Percentiles rank a stretch among this genome's conserved stretches.
Conservation (phyloP, 2,888 invertebrate genomes). For the Invenusta paracnida region DNA sequence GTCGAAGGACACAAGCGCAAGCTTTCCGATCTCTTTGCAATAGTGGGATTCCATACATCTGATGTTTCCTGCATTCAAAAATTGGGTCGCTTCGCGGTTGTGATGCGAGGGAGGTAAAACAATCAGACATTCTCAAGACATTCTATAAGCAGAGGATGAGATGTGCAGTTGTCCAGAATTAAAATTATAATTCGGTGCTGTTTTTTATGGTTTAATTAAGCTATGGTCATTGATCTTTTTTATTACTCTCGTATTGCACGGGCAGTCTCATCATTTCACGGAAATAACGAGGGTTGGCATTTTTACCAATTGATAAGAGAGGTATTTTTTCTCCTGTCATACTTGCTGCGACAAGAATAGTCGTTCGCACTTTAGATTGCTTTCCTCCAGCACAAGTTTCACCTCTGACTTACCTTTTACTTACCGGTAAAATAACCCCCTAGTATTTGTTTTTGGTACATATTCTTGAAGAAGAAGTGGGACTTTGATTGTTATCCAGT, state of each 20-base stretch:
- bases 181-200: background rate
- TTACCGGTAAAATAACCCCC: conserved; percentile 2
- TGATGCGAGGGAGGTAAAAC: background rate
- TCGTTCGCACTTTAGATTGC: background rate
- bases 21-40: background rate
- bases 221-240: background rate
- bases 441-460: background rate
- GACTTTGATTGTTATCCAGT: conserved; percentile 15
- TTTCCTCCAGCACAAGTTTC: background rate
- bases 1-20: background rate
- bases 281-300: background rate
- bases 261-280: background rate
- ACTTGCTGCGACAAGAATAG: background rate
- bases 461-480: background rate
- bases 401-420: background rate
- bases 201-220: background rate
- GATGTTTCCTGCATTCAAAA: background rate
- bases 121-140: background rate
- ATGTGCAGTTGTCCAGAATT: conserved; percentile 3
- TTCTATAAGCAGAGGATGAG: background rate
- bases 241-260: background rate
- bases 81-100: background rate
- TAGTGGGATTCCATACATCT: background rate
- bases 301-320: background rate
- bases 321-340: background rate